Evolutionary conservation across 2,888 invertebrate species (phyloP), one percentile per base, ranked within the genome.

Genomic region (Heliconius sara): DNA sequence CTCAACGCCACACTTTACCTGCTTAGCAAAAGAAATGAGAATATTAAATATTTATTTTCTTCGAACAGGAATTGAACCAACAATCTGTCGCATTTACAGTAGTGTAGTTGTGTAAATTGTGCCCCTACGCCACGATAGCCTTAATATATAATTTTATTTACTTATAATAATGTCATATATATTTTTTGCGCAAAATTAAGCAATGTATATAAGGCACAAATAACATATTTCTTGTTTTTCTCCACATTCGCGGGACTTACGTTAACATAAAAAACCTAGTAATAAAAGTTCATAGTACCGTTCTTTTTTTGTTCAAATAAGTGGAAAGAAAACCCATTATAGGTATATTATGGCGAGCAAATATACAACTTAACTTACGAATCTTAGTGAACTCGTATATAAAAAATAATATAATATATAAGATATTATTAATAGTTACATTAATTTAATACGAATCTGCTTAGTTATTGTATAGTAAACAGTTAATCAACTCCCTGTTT

Each of bases 261-360:
- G 68, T 39, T 39, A 39, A 5, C 39, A 68, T 68, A 68, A 68
- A 30, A 68, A 68, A 52, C 13, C 43, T 68, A n/a, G 68, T n/a
- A n/a, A 68, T 68, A 68, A 68, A 68, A 68, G 39, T 68, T 68
- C 19, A 68, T 68, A 22, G 43, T 22, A 39, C 12, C 13, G n/a
- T 68, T 68, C 13, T 34, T 68, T 68, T 68, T 39, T 68, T 68
- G 68, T 68, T 68, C 43, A 43, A 68, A 43, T 43, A 68, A 68
- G 13, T 39, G n/a, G 25, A 68, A 68, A 68, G 67, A 39, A 43
- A 68, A 25, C 2, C 68, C 0, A 43, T 68, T 68, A 68, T 12
- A 68, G 68, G 0, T 68, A 43, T 68, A 68, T 43, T 52, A 52
- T 52, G 68, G n/a, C 68, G 39, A 68, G n/a, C 0, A 10, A 39